Base-by-base conservation (phyloP, 2,113 vertebrate species). In the Mixornis gularis region DNA sequence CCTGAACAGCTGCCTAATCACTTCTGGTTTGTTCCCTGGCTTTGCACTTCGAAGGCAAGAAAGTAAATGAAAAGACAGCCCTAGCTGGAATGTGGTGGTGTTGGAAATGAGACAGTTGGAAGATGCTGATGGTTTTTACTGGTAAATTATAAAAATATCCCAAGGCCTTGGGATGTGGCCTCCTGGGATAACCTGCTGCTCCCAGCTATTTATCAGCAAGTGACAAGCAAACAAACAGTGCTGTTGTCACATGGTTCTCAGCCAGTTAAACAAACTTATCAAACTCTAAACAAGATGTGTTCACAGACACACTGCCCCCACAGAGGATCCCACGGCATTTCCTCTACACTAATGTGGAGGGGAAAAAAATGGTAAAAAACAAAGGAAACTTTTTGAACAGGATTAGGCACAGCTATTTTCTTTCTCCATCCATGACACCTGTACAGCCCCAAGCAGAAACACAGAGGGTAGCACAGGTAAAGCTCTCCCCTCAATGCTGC, bases 1-100 rank as follows among this genome's bases (percentile, higher is more conserved):
- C 93, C 95, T 95, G 80, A 90, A 79, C 69, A 81, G 62, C 83
- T 59, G 88, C 68, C 73, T 66, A 34, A 5, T 94, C 30, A 73
- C 52, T 85, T 79, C 83, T 83, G 49, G 24, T 93, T 85, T 73
- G 43, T 70, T 90, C 66, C 79, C 53, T n/a, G 65, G 52, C 60
- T 87, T 96, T 84, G 84, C 59, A 53, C 85, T 81, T 72, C 4
- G 30, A 88, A 90, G 74, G 51, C 63, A 84, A 85, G 58, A 55
- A 85, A 68, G 77, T 70, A 77, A 86, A 44, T 9, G 25, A 55
- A 63, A 44, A 72, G 48, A 66, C 44, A 70, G 59, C 21, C 36
- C 17, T 15, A 36, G 43, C 43, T 74, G 70, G 63, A 51, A 64
- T 10, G 43, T 58, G 65, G 36, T 58, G 51, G 4, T n/a, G 7